phyloP scores from a whole-genome alignment of 2,888 invertebrate genomes.

The Platycheirus rosarum region DNA sequence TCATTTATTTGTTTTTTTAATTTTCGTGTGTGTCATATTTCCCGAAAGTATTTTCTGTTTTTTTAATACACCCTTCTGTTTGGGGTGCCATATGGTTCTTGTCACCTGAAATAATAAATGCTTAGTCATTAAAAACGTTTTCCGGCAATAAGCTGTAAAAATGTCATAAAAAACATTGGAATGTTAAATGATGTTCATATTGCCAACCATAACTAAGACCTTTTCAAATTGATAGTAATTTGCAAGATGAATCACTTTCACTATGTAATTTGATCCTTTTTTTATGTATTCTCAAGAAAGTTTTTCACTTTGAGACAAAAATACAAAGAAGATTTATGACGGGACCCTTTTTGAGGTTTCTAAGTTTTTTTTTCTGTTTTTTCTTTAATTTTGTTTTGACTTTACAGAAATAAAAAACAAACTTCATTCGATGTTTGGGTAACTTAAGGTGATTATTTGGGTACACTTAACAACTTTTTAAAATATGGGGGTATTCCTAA shows the following conservation, averaged over 20 bases:
- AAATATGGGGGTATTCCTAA: too few relatives aligned
- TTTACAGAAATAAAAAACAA: background rate
- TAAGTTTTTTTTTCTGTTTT: background rate
- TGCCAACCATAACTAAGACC: slow-evolving; percentile 5
- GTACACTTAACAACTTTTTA: background rate
- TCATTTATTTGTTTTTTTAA: too few relatives aligned
- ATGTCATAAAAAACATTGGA: slow-evolving; percentile 5
- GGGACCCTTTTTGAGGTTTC: background rate
- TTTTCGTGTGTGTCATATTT: too few relatives aligned
- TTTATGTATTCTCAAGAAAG: background rate
- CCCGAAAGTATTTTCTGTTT: too few relatives aligned
- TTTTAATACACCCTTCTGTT: background rate
- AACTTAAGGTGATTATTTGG: background rate
- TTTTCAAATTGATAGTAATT: slow-evolving; percentile 18
- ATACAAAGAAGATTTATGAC: slow-evolving; percentile 24
- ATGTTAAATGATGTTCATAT: slow-evolving; percentile 14
- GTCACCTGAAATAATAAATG: slow-evolving; percentile 9
- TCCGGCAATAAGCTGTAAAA: background rate
- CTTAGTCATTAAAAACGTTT: background rate
- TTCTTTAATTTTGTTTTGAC: background rate
- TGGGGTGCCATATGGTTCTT: background rate
- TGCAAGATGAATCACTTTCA: slow-evolving; percentile 27
- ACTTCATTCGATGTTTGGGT: background rate
- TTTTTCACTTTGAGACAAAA: slow-evolving; percentile 3
- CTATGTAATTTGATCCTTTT: background rate